Conservation (phyloP, 2,888 invertebrate species). For the Ormyrus rosae region DNA sequence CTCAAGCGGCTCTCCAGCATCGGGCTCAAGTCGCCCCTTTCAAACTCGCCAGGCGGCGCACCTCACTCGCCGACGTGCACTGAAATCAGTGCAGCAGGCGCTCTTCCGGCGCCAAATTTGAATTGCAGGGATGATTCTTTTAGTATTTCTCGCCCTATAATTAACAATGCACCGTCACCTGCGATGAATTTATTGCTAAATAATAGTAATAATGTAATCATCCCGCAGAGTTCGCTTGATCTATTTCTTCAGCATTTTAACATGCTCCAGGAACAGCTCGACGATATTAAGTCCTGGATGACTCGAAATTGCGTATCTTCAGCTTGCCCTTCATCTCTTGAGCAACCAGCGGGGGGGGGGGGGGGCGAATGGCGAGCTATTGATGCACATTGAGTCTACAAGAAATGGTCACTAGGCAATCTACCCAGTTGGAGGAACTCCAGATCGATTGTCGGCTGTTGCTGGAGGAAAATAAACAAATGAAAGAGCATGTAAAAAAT, state of each 20-base stretch:
- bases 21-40: too few relatives aligned
- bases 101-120: too few relatives aligned
- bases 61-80: not conserved
- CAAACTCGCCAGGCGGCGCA: too few relatives aligned
- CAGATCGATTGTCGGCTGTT: not conserved
- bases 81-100: too few relatives aligned
- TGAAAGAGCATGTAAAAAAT: not conserved
- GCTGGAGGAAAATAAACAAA: not conserved
- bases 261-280: not conserved
- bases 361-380: not conserved
- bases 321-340: not conserved
- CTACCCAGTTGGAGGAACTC: not conserved
- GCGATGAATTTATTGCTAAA: too few relatives aligned
- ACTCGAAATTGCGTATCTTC: not conserved
- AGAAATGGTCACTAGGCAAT: not conserved
- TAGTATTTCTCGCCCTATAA: too few relatives aligned
- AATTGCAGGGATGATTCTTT: too few relatives aligned
- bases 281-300: not conserved
- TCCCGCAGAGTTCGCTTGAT: not conserved
- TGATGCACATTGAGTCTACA: not conserved
- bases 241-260: not conserved
- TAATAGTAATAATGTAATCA: not conserved
- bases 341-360: not conserved
- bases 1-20: too few relatives aligned
- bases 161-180: too few relatives aligned